Evolutionary conservation across 2,888 invertebrate genomes (phyloP), one percentile per base, ranked within the genome.

Genomic region (Augiades crinisus): DNA sequence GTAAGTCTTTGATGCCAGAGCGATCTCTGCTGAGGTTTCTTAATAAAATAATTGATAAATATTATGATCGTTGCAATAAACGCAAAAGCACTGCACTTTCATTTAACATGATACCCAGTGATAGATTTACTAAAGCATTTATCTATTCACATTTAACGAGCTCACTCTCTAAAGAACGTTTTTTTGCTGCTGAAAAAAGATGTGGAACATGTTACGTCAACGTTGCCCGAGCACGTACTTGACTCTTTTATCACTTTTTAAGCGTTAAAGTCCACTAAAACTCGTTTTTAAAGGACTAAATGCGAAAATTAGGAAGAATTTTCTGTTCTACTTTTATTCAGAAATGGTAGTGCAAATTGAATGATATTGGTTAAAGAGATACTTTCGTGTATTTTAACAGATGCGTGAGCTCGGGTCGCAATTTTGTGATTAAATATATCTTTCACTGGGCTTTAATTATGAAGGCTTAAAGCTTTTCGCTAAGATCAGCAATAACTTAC

Each of bases 121-220:
- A 43, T 50, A 43, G 27, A 43, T 44, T 37, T 50, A 50, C 22
- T 44, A 8, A 50, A 50, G 21, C 43, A 21, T 44, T 50, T 44
- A 50, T 43, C 49, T 50, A 50, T 50, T 50, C 49, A 50, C 41
- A 50, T 50, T 50, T 50, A 50, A 50, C 50, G 50, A 50, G 43
- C 50, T 44, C 36, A 30, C 36, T 33, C n/a, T 50, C 30, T 44
- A 50, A 50, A 50, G 44, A 50, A 50, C 43, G 16, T 50, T 50
- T 50, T 50, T 50, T 50, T 12, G 12, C 41, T 17, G 14, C 43
- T 50, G 36, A 50, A 50, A 50, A 50, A 50, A 50, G 43, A 50
- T 50, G 43, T 50, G 36, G 50, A 44, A 44, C 50, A 50, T 50
- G 50, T 50, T 50, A 44, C 43, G 50, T 50, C 50, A 50, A 50